Base-by-base conservation (phyloP, 2,797 vertebrate species). In the Dryobates pubescens region DNA sequence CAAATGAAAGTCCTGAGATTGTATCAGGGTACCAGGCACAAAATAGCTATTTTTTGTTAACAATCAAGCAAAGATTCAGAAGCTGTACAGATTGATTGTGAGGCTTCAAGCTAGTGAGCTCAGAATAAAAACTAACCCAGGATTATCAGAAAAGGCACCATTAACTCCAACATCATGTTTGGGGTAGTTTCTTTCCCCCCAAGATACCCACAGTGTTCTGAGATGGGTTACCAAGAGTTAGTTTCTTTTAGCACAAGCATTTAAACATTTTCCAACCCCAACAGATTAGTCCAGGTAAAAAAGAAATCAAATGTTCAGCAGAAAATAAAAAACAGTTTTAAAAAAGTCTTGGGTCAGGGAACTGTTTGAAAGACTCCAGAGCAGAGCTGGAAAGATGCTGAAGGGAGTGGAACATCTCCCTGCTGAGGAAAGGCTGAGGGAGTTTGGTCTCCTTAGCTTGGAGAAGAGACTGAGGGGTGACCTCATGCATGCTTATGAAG, bases 151-250 rank as follows among this genome's bases (percentile, higher is more conserved):
- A 91, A 76, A 79, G 43, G 20, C 29, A 67, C 18, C 2, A 2
- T 17, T 24, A 56, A 82, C 20, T 64, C 54, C 30, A 82, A 51
- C n/a, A 56, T 10, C 34, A 56, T 9, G 43, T 43, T 10, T 8
- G 27, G 24, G 1, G 0, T 0, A 9, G 45, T 56, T 49, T 67
- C 12, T 41, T 11, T 12, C n/a, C 9, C 11, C 26, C 22, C 38
- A 82, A 82, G 41, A 41, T 17, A 88, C 17, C 38, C 53, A 63
- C 47, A 4, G 7, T 73, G 47, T 47, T 74, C 59, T 62, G 41
- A 74, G 82, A 86, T 15, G 79, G 22, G 22, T 43, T 58, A 88
- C 16, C 24, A 90, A 18, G 29, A 78, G 75, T 45, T 71, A 2
- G 6, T 24, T 87, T 8, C 38, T 18, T 82, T 86, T 71, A 81